Percentiles rank a stretch among this genome's conserved stretches.
phyloP scores from a whole-genome alignment of 2,888 invertebrate species.

The Harpalus rufipes region DNA sequence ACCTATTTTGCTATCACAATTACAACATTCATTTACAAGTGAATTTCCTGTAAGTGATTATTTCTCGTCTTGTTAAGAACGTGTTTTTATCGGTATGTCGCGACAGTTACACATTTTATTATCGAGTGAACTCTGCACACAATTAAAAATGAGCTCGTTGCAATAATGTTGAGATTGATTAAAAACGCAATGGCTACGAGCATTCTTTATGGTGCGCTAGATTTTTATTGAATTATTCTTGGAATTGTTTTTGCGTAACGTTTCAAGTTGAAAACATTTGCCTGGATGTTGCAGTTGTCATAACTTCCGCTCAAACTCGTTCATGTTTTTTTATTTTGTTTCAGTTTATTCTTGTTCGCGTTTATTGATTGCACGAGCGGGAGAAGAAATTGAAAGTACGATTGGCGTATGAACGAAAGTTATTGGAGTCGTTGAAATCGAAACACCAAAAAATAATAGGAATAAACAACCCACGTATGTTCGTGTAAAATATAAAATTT shows the following conservation, averaged over 20 bases:
- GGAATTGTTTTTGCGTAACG: constrained; percentile 39
- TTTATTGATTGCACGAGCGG: neutral
- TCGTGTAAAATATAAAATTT: too few species aligned
- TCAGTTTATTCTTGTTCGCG: neutral
- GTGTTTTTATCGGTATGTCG: constrained; percentile 23
- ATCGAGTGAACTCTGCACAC: constrained; percentile 33
- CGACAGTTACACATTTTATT: constrained; percentile 48
- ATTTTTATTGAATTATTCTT: constrained; percentile 29
- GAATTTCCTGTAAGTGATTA: constrained; percentile 34
- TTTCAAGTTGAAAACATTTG: constrained; percentile 33
- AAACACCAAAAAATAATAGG: too few species aligned
- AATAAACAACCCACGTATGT: too few species aligned
- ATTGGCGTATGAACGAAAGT: neutral
- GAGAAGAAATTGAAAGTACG: constrained; percentile 4
- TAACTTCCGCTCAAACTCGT: constrained; percentile 47
- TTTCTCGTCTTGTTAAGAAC: neutral
- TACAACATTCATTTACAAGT: constrained; percentile 41
- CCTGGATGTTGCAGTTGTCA: constrained; percentile 42
- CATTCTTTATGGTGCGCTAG: neutral
- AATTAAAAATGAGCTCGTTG: constrained; percentile 20
- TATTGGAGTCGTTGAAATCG: too few species aligned
- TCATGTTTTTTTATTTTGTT: constrained; percentile 30
- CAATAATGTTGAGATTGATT: constrained; percentile 26
- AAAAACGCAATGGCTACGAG: constrained; percentile 27
- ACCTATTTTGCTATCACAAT: constrained; percentile 38